Evolutionary conservation across 2,797 vertebrate genomes (phyloP).

Genomic region (Carduelis carduelis): DNA sequence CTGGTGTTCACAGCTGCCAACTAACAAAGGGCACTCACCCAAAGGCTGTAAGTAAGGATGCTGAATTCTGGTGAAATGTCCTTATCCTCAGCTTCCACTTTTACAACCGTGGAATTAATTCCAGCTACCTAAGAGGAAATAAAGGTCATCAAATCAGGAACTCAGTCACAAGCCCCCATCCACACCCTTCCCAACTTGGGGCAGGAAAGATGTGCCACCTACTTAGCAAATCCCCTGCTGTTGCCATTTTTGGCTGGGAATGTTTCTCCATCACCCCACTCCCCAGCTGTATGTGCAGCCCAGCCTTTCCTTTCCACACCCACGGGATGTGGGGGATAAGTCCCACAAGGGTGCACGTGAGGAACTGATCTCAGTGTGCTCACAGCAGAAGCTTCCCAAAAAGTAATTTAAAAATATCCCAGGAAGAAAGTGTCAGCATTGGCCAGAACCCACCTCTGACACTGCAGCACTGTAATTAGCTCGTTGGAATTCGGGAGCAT

Average conservation of each 20-base stretch:
- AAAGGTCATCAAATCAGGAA: neutral
- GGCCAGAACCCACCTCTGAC: conserved; percentile 72
- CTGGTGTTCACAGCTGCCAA: neutral
- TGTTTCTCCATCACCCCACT: neutral
- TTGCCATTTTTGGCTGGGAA: neutral
- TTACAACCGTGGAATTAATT: conserved; percentile 40
- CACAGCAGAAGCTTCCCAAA: neutral
- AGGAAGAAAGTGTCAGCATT: neutral
- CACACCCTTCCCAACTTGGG: neutral
- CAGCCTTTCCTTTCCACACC: neutral
- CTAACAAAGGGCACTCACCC: conserved; percentile 51
- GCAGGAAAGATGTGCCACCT: neutral
- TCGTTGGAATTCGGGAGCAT: conserved; percentile 68
- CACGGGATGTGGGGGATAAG: fast-evolving
- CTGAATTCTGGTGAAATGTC: conserved; percentile 53
- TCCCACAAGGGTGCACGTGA: fast-evolving
- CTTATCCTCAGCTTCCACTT: conserved; percentile 71
- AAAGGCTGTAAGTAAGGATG: conserved; percentile 67
- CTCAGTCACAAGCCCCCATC: neutral
- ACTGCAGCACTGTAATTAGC: conserved; percentile 8
- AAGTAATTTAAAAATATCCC: neutral
- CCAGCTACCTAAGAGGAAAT: conserved; percentile 41
- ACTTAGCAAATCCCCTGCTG: neutral
- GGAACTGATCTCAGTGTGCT: neutral
- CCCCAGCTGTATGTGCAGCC: neutral